phyloP scores from a whole-genome alignment of 2,797 vertebrate species.

The Pantherophis vulpinus region DNA sequence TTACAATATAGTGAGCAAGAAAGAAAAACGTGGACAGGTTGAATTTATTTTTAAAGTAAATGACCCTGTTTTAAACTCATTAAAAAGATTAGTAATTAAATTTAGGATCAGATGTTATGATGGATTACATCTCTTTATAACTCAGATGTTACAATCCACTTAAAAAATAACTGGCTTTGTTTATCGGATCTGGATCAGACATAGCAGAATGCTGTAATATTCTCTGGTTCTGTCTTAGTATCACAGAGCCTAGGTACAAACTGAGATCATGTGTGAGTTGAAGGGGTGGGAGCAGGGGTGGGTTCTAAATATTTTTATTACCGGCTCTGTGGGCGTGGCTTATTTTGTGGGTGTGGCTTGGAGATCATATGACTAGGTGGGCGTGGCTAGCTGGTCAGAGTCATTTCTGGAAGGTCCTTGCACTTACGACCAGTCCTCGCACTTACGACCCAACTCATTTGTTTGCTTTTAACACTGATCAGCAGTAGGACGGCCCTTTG shows the following conservation, averaged over 20 bases:
- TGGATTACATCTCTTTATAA: background rate
- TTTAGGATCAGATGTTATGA: background rate
- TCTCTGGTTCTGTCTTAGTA: background rate
- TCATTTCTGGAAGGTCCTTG: too few species aligned
- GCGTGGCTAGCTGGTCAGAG: too few species aligned
- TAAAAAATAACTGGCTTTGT: background rate
- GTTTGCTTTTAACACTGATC: too few species aligned
- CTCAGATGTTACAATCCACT: background rate
- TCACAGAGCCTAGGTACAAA: background rate
- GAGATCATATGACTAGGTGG: too few species aligned
- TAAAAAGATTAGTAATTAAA: background rate
- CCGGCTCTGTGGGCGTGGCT: too few species aligned
- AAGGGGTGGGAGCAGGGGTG: background rate
- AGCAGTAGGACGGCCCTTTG: too few species aligned
- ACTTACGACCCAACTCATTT: too few species aligned
- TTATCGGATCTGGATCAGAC: background rate
- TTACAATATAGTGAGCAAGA: conserved; percentile 1
- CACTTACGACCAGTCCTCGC: too few species aligned
- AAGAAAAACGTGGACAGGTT: background rate
- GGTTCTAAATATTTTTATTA: too few species aligned
- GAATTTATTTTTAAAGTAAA: conserved; percentile 4
- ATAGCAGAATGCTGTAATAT: background rate
- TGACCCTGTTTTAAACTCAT: background rate
- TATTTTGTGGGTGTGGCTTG: too few species aligned
- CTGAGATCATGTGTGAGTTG: background rate